A percentile compares a stretch with the other conserved stretches of the same genome.
Evolutionary conservation across 2,888 invertebrate species (phyloP).

Genomic region (Yponomeuta malinellus): DNA sequence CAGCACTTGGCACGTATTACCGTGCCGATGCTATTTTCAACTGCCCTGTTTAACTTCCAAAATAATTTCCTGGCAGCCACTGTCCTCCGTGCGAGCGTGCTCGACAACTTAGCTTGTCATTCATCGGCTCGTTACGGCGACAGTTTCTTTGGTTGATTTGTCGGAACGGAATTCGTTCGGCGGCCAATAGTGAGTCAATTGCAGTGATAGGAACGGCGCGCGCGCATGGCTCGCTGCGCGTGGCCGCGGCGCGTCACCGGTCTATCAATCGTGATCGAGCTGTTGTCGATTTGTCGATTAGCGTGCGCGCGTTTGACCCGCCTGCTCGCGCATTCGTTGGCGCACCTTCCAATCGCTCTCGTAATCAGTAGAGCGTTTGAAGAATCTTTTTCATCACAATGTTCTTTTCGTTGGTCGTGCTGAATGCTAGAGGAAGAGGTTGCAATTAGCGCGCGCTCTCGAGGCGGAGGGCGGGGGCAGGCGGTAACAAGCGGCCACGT

Average conservation of each 20-base stretch:
- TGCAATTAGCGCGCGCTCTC: slow-evolving; percentile 17
- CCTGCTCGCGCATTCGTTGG: slow-evolving; percentile 34
- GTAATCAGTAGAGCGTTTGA: background rate
- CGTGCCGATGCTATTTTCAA: slow-evolving; percentile 42
- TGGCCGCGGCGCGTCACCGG: slow-evolving; percentile 56
- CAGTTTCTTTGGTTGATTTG: slow-evolving; percentile 68
- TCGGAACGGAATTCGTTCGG: slow-evolving; percentile 43
- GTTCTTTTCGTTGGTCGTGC: background rate
- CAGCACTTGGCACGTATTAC: slow-evolving; percentile 63
- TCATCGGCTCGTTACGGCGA: slow-evolving; percentile 68
- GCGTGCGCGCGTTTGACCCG: slow-evolving; percentile 42
- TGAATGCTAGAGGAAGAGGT: background rate
- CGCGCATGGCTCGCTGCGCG: slow-evolving; percentile 46
- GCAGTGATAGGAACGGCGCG: slow-evolving; percentile 38
- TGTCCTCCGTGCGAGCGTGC: slow-evolving; percentile 58
- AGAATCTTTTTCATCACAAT: slow-evolving; percentile 4
- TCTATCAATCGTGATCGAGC: slow-evolving; percentile 66
- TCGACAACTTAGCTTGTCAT: slow-evolving; percentile 58
- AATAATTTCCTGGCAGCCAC: slow-evolving; percentile 67
- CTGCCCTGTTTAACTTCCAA: slow-evolving; percentile 44
- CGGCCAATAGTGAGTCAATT: slow-evolving; percentile 56
- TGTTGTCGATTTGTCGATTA: slow-evolving; percentile 50
- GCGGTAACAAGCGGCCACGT: slow-evolving; percentile 26
- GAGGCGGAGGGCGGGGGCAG: slow-evolving; percentile 51
- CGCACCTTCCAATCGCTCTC: slow-evolving; percentile 33